phyloP scores from a whole-genome alignment of 2,797 vertebrate species.

The Amniataba percoides region DNA sequence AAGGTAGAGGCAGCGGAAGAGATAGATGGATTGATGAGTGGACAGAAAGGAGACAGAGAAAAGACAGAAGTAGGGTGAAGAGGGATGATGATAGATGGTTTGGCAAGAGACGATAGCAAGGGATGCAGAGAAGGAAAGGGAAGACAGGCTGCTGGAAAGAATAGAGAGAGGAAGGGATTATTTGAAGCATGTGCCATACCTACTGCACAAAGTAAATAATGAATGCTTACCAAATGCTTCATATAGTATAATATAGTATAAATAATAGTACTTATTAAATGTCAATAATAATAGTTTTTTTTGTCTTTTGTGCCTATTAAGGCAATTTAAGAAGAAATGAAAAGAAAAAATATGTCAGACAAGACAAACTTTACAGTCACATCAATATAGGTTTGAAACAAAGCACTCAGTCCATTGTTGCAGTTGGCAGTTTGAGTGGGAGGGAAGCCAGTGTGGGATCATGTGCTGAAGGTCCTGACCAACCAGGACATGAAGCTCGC shows the following conservation, averaged over 20 bases:
- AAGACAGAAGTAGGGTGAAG: slow-evolving; percentile 13
- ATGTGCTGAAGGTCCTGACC: not conserved
- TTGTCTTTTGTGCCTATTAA: not conserved
- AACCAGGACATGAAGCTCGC: no score
- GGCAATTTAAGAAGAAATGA: not conserved
- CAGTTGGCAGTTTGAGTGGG: not conserved
- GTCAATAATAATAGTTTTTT: not conserved
- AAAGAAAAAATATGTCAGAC: not conserved
- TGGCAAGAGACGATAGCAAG: slow-evolving; percentile 4
- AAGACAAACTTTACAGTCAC: no score
- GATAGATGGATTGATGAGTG: slow-evolving; percentile 10
- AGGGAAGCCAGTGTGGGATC: slow-evolving; percentile 11
- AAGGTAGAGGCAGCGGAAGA: not conserved
- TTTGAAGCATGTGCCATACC: not conserved
- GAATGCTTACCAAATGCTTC: not conserved
- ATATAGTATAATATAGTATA: not conserved
- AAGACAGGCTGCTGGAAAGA: not conserved
- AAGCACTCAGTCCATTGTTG: not conserved
- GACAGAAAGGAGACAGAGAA: slow-evolving; percentile 21
- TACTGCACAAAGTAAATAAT: not conserved
- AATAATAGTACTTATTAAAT: not conserved
- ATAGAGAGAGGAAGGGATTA: not conserved
- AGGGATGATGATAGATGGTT: slow-evolving; percentile 34
- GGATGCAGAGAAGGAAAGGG: not conserved
- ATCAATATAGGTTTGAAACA: not conserved